Base-by-base conservation (phyloP, 2,797 vertebrate genomes). In the Neosilurus mollespiculum region DNA sequence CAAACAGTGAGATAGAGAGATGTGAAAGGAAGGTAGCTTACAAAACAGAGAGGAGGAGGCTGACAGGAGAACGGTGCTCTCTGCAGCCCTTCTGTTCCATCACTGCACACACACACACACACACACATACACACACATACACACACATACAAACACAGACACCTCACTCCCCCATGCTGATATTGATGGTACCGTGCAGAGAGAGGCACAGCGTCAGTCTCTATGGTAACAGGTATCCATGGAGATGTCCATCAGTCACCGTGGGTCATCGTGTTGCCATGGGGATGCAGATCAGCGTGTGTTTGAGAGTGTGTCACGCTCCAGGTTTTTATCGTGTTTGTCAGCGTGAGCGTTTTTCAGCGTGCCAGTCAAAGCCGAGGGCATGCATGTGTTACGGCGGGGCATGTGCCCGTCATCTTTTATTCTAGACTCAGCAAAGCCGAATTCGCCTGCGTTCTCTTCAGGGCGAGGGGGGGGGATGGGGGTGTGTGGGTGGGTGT, bases 161-260 rank as follows among this genome's bases (percentile, higher is more conserved):
- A 49, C 81, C 54, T 82, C 72, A 69, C 80, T 80, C 18, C 34
- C 77, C 87, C 71, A 82, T 81, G 85, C 87, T 69, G 87, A 87
- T 91, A 90, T 83, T 71, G 89, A 83, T 84, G 91, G 87, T 88
- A 61, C 72, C 49, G 87, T 81, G 86, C 87, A 80, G 89, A 75
- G 85, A 87, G 87, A 92, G 90, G 91, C 92, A 71, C 67, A 34
- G 92, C 92, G 91, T 92, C 92, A 89, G 91, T 88, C 86, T 87
- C 92, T 91, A 88, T 78, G 83, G 91, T 90, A 92, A 92, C 90
- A 85, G 89, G 93, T 93, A 90, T 91, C 94, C 93, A 92, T 92
- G 92, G 94, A 93, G 92, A 94, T 88, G 91, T 93, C 92, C 91
- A 92, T 95, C 94, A 92, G 91, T 93, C 90, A 91, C 92, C 88